These are phyloP conservation scores for Addax nasomaculatus DNA, from an alignment of 2,113 vertebrate genomes.

Conservation along the genomic window DNA sequence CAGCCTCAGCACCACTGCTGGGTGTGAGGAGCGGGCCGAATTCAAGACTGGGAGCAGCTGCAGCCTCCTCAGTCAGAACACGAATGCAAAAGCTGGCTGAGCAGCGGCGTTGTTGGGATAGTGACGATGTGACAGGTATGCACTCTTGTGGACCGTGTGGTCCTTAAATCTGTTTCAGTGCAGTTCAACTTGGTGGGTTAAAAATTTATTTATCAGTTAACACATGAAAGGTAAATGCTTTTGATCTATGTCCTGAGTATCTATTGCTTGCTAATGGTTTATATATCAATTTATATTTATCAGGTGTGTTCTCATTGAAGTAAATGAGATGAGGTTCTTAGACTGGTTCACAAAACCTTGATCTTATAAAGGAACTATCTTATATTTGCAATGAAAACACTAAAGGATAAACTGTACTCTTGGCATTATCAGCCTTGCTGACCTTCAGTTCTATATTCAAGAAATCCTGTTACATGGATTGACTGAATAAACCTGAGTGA, in stretches of 20 bases:
- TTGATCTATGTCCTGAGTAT: not conserved
- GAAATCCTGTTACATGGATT: not conserved
- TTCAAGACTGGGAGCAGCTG: conserved; percentile 38
- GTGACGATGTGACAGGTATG: conserved; percentile 72
- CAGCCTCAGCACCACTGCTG: not conserved
- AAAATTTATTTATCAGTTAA: not conserved
- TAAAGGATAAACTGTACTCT: not conserved
- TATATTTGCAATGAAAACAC: not conserved
- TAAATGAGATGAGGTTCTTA: not conserved
- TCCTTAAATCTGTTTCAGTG: not conserved
- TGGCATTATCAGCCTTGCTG: not conserved
- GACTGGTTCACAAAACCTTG: not conserved
- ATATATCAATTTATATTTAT: not conserved
- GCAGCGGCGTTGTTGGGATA: conserved; percentile 90
- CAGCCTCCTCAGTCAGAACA: conserved; percentile 82
- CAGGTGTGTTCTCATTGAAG: not conserved
- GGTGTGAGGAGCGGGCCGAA: conserved; percentile 45
- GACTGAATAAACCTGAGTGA: not conserved
- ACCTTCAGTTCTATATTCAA: not conserved
- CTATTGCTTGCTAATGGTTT: not conserved
- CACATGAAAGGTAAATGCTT: not conserved
- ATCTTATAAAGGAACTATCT: not conserved
- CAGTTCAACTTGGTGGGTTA: not conserved
- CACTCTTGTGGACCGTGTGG: not conserved
- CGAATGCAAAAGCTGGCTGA: conserved; percentile 91